Evolutionary conservation across 2,888 invertebrate genomes (phyloP).

Genomic region (Caenorhabditis uteleia): DNA sequence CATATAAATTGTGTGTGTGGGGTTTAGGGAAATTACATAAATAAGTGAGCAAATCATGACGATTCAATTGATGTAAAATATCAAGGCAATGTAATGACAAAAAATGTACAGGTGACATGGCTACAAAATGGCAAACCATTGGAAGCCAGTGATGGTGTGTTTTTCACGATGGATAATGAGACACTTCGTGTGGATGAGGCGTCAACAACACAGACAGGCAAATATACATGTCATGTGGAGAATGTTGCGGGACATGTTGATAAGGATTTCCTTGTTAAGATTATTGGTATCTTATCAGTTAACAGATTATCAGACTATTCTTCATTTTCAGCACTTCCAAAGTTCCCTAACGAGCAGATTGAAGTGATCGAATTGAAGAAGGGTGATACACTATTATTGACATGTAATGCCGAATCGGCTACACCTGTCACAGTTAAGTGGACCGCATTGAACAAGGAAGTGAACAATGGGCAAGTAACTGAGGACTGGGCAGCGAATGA

Average conservation of each 20-base stretch:
- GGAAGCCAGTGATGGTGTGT: not conserved
- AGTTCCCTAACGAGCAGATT: constrained; percentile 42
- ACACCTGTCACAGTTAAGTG: constrained; percentile 44
- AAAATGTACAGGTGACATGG: constrained; percentile 51
- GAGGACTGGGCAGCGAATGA: too few relatives aligned
- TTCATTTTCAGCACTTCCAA: constrained; percentile 57
- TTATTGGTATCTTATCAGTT: constrained; percentile 58
- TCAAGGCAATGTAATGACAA: not conserved
- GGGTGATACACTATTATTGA: constrained; percentile 69
- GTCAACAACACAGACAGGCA: constrained; percentile 26
- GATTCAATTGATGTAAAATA: too few relatives aligned
- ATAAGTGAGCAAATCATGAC: constrained; percentile 21
- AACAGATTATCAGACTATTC: not conserved
- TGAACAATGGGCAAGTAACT: too few relatives aligned
- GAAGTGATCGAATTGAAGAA: constrained; percentile 62
- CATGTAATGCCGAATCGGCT: constrained; percentile 64
- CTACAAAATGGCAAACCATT: constrained; percentile 26
- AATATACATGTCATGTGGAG: constrained; percentile 70
- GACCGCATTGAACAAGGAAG: too few relatives aligned
- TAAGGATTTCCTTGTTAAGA: constrained; percentile 59
- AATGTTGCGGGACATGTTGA: constrained; percentile 70
- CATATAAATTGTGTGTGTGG: not conserved
- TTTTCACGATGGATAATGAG: constrained; percentile 34
- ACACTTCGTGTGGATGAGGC: constrained; percentile 26
- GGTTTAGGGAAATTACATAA: constrained; percentile 3